phyloP scores from a whole-genome alignment of 2,888 invertebrate genomes.

The Diachrysia chrysitis region DNA sequence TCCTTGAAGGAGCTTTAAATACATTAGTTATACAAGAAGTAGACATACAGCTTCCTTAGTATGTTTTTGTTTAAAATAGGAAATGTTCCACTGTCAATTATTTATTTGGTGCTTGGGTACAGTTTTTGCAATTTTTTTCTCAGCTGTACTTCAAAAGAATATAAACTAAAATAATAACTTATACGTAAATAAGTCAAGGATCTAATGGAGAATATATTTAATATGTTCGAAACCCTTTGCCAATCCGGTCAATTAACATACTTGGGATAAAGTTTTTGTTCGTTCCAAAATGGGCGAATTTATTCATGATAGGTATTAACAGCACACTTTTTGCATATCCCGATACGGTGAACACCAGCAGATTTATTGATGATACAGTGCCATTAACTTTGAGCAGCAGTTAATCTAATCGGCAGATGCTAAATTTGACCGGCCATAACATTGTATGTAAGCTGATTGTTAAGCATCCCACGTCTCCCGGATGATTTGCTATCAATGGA shows the following conservation, averaged over 20 bases:
- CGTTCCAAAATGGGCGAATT: background rate
- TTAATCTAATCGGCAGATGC: slow-evolving; percentile 53
- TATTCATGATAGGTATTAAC: slow-evolving; percentile 14
- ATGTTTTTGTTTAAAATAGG: background rate
- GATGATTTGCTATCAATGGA: slow-evolving; percentile 61
- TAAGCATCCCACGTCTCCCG: slow-evolving; percentile 57
- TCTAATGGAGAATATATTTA: background rate
- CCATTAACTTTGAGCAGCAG: slow-evolving; percentile 29
- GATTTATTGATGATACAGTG: slow-evolving; percentile 41
- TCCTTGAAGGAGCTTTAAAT: slow-evolving; percentile 25
- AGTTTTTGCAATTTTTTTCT: background rate
- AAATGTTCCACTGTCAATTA: background rate
- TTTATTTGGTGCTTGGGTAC: background rate
- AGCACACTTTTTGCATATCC: slow-evolving; percentile 24
- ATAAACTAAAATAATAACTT: too few species aligned
- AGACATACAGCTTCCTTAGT: background rate
- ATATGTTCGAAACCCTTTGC: background rate
- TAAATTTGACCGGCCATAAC: slow-evolving; percentile 52
- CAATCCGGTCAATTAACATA: slow-evolving; percentile 23
- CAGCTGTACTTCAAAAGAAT: background rate
- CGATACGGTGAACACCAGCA: slow-evolving; percentile 21
- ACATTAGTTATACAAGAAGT: slow-evolving; percentile 1
- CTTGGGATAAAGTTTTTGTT: slow-evolving; percentile 17
- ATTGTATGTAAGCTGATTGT: slow-evolving; percentile 52
- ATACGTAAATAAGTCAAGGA: background rate